Evolutionary conservation across 2,113 vertebrate genomes (phyloP).

Genomic region (Tretioscincus oriximinensis): DNA sequence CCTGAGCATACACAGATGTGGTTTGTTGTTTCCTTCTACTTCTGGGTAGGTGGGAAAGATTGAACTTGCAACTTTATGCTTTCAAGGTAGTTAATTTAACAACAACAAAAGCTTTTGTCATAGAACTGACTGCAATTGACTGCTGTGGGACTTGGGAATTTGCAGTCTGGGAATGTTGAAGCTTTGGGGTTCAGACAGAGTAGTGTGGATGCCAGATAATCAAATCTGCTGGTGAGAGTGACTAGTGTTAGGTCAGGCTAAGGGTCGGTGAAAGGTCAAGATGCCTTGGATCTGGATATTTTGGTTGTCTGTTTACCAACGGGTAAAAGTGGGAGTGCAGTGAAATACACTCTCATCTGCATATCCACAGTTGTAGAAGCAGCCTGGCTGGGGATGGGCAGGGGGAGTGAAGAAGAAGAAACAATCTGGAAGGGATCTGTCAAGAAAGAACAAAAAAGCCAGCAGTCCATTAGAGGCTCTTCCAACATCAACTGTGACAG

Average conservation of each 20-base stretch:
- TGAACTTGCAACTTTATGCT: too few species aligned
- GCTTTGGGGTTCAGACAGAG: slow-evolving; percentile 67
- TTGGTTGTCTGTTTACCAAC: slow-evolving; percentile 80
- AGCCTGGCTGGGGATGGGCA: not conserved
- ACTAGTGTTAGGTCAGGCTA: slow-evolving; percentile 79
- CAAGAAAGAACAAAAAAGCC: not conserved
- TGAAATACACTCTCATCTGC: not conserved
- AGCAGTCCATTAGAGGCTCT: not conserved
- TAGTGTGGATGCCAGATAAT: slow-evolving; percentile 76
- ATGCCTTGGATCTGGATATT: slow-evolving; percentile 76
- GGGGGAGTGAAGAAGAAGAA: not conserved
- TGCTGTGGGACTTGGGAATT: slow-evolving; percentile 48
- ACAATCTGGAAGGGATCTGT: not conserved
- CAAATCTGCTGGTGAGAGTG: slow-evolving; percentile 82
- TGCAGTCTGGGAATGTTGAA: slow-evolving; percentile 37
- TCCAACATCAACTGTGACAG: not conserved
- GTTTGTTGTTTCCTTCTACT: too few species aligned
- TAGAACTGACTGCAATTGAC: slow-evolving; percentile 47
- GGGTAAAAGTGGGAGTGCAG: slow-evolving; percentile 41
- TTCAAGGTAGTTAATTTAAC: slow-evolving; percentile 34
- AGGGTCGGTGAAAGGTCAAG: slow-evolving; percentile 88
- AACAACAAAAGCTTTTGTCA: slow-evolving; percentile 40
- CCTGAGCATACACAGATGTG: too few species aligned
- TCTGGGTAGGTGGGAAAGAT: too few species aligned
- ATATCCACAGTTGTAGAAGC: not conserved